These are phyloP conservation scores for Netelia fuscicornis DNA, from an alignment of 2,888 invertebrate genomes.

Conservation along the genomic window DNA sequence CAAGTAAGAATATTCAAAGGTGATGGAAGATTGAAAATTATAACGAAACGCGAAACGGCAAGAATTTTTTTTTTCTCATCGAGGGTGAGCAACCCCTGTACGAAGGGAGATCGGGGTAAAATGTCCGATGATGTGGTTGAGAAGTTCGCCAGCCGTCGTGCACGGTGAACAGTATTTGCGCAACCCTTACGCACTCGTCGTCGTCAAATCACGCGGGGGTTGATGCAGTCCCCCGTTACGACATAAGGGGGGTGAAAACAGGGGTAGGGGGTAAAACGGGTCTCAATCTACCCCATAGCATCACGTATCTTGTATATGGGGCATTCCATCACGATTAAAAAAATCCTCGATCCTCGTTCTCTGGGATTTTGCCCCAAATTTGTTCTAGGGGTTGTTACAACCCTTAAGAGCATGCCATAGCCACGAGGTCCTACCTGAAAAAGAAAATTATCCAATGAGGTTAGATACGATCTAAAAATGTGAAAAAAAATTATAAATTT, in stretches of 20 bases:
- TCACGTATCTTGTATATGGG: background rate
- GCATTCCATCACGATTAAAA: no score
- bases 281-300: conserved; percentile 46
- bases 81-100: conserved; percentile 28
- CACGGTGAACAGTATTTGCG: conserved; percentile 61
- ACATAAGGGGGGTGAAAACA: conserved; percentile 53
- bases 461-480: no score
- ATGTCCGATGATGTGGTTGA: conserved; percentile 46
- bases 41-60: background rate
- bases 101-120: conserved; percentile 40
- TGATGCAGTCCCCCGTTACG: conserved; percentile 42
- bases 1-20: no score
- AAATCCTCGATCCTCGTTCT: no score
- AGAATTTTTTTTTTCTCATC: conserved; percentile 29
- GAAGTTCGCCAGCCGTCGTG: conserved; percentile 53
- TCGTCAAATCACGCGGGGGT: conserved; percentile 57
- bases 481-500: no score
- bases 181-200: conserved; percentile 56
- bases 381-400: no score
- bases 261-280: conserved; percentile 56
- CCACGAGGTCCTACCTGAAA: no score
- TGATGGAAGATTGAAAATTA: no score
- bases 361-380: no score
- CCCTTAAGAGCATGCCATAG: no score
- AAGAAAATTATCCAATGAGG: no score